Evolutionary conservation across 2,888 invertebrate species (phyloP).

Genomic region (Polyploca ridens): DNA sequence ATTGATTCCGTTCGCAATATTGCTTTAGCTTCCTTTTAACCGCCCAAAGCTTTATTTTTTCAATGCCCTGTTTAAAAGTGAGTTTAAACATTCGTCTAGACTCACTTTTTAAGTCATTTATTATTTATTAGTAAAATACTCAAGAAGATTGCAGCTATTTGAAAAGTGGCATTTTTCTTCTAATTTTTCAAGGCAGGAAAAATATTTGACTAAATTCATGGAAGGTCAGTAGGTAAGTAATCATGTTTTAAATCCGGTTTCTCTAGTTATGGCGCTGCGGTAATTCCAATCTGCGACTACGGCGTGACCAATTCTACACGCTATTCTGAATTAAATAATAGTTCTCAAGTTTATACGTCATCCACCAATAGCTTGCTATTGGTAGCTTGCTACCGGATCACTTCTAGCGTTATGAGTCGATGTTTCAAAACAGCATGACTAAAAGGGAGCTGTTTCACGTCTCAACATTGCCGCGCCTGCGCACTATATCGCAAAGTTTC

Average conservation of each 20-base stretch:
- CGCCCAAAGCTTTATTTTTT: too few species aligned
- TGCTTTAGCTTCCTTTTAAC: too few species aligned
- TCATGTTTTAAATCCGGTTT: slow-evolving; percentile 1
- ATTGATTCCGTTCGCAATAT: too few species aligned
- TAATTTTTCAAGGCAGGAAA: too few species aligned
- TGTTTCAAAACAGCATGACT: slow-evolving; percentile 61
- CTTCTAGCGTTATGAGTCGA: slow-evolving; percentile 12
- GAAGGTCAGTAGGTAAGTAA: background rate
- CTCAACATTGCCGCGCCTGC: slow-evolving; percentile 41
- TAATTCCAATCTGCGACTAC: background rate
- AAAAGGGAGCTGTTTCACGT: slow-evolving; percentile 51
- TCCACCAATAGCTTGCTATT: too few species aligned
- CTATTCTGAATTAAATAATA: background rate
- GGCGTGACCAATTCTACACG: background rate
- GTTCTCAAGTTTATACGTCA: background rate
- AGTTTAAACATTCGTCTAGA: too few species aligned
- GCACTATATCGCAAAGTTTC: slow-evolving; percentile 53
- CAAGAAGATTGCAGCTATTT: too few species aligned
- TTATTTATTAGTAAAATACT: too few species aligned
- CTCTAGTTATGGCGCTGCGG: background rate
- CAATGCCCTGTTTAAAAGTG: too few species aligned
- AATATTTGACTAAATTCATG: background rate
- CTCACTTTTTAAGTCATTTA: too few species aligned
- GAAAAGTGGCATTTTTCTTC: too few species aligned
- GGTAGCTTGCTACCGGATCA: background rate